A percentile compares a stretch with the other conserved stretches of the same genome.
Evolutionary conservation across 53 echinoderm and acorn worm species (phyloP).

Genomic region (Echinometra lucunter): DNA sequence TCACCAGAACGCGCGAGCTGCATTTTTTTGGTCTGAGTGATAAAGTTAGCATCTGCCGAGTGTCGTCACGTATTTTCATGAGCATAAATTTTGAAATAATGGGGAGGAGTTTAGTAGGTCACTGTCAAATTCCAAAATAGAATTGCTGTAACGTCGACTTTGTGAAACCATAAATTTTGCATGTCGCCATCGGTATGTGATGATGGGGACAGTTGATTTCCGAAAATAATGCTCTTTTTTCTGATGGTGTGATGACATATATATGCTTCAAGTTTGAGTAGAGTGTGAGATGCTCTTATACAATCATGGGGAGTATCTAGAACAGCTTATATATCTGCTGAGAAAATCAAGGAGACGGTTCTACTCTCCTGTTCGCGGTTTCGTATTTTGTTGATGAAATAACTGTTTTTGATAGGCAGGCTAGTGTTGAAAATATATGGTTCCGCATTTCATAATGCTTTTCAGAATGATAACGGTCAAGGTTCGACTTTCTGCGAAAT

Average conservation of each 20-base stretch:
- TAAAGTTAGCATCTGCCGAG: slow-evolving; percentile 53
- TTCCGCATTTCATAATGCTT: background rate
- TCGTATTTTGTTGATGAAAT: background rate
- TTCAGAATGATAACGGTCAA: background rate
- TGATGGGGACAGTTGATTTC: slow-evolving; percentile 31
- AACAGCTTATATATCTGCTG: background rate
- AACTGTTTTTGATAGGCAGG: background rate
- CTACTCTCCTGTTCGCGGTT: background rate
- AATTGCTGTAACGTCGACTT: slow-evolving; percentile 50
- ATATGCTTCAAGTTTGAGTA: background rate
- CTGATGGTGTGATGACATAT: slow-evolving; percentile 47
- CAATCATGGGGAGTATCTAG: background rate
- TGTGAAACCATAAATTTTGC: slow-evolving; percentile 47
- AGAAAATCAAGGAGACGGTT: background rate
- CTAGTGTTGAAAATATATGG: background rate
- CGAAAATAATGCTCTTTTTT: slow-evolving; percentile 44
- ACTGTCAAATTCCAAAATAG: slow-evolving; percentile 59
- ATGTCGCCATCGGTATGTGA: slow-evolving; percentile 46
- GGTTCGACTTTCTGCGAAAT: background rate
- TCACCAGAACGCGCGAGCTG: background rate
- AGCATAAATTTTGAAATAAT: slow-evolving; percentile 68
- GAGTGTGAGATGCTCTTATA: background rate
- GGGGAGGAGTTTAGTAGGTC: slow-evolving; percentile 69
- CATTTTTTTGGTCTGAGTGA: slow-evolving; percentile 32
- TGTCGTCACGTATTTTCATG: slow-evolving; percentile 62